Conservation (phyloP, 2,888 invertebrate genomes). For the Stegophylla sp. region DNA sequence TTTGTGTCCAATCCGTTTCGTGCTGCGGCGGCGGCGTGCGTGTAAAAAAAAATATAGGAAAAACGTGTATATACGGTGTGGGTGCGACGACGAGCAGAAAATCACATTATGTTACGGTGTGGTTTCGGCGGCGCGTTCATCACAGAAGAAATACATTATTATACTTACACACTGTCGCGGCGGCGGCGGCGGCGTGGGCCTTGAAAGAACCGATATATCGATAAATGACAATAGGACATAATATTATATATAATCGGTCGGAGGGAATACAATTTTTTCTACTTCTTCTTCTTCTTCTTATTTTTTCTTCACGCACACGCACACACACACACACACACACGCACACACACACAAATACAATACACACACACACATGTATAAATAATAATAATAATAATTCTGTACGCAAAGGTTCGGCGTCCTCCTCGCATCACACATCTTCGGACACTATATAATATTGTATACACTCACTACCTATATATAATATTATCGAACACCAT, state of each 20-base stretch:
- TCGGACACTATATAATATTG: not conserved
- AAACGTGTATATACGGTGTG: slow-evolving; percentile 16
- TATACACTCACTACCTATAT: too few relatives aligned
- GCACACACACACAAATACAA: not conserved
- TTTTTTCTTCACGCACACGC: not conserved
- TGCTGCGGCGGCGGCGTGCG: too few relatives aligned
- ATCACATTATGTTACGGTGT: slow-evolving; percentile 57
- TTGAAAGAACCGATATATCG: slow-evolving; percentile 48
- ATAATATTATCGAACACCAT: too few relatives aligned
- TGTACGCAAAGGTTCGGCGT: slow-evolving; percentile 48
- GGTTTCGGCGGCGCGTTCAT: slow-evolving; percentile 44
- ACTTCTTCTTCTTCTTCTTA: not conserved
- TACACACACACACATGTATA: slow-evolving; percentile 27
- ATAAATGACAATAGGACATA: slow-evolving; percentile 56
- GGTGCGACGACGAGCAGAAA: slow-evolving; percentile 49
- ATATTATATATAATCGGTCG: too few relatives aligned
- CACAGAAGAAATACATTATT: slow-evolving; percentile 14
- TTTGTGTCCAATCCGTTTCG: slow-evolving; percentile 41
- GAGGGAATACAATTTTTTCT: slow-evolving; percentile 39
- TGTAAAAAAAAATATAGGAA: slow-evolving; percentile 36
- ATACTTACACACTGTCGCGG: not conserved
- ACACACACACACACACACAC: slow-evolving; percentile 17
- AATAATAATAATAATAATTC: slow-evolving; percentile 43
- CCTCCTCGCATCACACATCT: slow-evolving; percentile 41
- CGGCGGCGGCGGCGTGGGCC: slow-evolving; percentile 36